Base-by-base conservation (phyloP, 2,888 invertebrate species). In the Temnothorax rugatulus region DNA sequence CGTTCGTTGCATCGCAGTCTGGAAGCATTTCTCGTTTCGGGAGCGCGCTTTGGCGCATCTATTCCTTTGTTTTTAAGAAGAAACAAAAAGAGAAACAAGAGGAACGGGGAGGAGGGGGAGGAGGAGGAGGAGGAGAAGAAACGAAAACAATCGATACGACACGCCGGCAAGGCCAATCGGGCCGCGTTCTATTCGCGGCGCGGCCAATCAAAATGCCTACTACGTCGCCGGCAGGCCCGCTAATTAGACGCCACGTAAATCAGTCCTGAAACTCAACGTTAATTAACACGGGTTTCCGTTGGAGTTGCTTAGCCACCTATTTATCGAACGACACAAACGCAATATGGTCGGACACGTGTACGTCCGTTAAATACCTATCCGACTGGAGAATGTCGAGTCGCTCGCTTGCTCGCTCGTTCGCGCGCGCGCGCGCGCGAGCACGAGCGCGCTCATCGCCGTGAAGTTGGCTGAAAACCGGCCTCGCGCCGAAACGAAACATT, bases 161-260 rank as follows among this genome's bases (percentile, higher is more conserved):
- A 90, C 92, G 89, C 92, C 92, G 92, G 92, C 91, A 92, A 92
- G 92, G 91, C 93, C 92, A 91, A 93, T 92, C 89, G 90, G 88
- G 86, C 89, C 87, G 90, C 89, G 90, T 90, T 90, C 91, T 91
- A 92, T 92, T 92, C 92, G 91, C 90, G 88, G 90, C 87, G 89
- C 89, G 90, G 93, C 94, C 94, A 94, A 94, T 94, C 94, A 94
- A 94, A 94, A 94, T 94, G 94, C 94, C 93, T 94, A 93, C 92
- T 93, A 92, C 93, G 94, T 94, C 93, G 93, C 92, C 93, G 93
- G 93, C 94, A 94, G 93, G 92, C 92, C 90, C 92, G 93, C 94
- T 94, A 94, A 94, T 94, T 94, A 94, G 94, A 94, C 94, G 94
- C 94, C 94, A 94, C 94, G 94, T 94, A 94, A 94, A 94, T 94